These are phyloP conservation scores for Momotus momota DNA, from an alignment of 2,797 vertebrate species.

Conservation along the genomic window DNA sequence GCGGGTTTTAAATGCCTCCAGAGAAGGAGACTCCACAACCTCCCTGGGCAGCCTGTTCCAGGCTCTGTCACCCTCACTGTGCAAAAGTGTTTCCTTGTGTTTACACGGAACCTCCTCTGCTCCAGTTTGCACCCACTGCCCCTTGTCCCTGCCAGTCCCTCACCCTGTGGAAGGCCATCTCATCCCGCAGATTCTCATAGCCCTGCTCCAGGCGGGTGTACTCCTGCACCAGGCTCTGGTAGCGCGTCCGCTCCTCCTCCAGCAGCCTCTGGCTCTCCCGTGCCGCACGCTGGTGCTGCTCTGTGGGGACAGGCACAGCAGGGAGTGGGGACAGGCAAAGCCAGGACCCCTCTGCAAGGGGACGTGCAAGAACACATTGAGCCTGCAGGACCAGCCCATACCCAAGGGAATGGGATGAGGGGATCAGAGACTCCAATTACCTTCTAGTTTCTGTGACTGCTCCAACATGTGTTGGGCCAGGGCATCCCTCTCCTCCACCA, in stretches of 20 bases:
- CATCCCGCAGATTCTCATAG: slow-evolving; percentile 65
- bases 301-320: slow-evolving; percentile 27
- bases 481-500: slow-evolving; percentile 73
- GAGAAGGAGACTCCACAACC: too few species aligned
- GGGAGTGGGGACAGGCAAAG: not conserved
- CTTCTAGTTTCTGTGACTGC: slow-evolving; percentile 75
- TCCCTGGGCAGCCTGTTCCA: too few species aligned
- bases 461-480: slow-evolving; percentile 59
- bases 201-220: slow-evolving; percentile 84
- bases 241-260: slow-evolving; percentile 83
- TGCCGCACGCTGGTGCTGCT: slow-evolving; percentile 46
- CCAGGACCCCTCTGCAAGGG: rapidly evolving
- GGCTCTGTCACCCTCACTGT: too few species aligned
- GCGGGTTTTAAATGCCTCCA: too few species aligned
- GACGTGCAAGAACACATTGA: rapidly evolving
- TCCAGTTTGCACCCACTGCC: too few species aligned
- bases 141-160: not conserved
- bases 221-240: slow-evolving; percentile 85
- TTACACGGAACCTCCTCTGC: too few species aligned
- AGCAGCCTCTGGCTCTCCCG: slow-evolving; percentile 73
- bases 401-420: rapidly evolving
- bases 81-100: too few species aligned
- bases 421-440: not conserved
- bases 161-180: not conserved
- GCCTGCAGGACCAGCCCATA: rapidly evolving